Percentiles rank a stretch among this genome's conserved stretches.
These are phyloP conservation scores for Phoenicopterus ruber DNA, from an alignment of 2,113 vertebrate species.

Conservation along the genomic window DNA sequence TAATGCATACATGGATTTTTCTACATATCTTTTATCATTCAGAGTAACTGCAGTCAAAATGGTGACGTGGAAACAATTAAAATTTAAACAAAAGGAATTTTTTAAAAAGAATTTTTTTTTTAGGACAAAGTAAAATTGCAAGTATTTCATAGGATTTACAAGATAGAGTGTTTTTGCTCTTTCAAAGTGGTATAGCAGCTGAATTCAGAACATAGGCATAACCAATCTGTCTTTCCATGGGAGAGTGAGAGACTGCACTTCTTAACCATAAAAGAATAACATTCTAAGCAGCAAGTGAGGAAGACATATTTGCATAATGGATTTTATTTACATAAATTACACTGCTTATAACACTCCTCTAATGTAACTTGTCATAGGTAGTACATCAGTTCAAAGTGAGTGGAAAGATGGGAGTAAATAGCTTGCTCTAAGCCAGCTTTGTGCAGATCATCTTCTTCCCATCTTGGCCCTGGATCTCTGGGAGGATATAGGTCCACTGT, in stretches of 20 bases:
- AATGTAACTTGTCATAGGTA: constrained; percentile 16
- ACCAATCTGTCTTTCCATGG: constrained; percentile 37
- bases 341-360: constrained; percentile 27
- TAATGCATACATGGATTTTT: constrained; percentile 23
- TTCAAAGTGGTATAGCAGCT: constrained; percentile 42
- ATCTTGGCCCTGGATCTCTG: background rate
- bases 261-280: constrained; percentile 58
- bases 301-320: constrained; percentile 57
- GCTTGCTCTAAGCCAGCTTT: background rate
- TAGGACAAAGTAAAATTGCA: background rate
- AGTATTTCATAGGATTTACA: constrained; percentile 34
- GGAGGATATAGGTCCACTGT: background rate
- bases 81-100: constrained; percentile 42
- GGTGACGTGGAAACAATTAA: constrained; percentile 25
- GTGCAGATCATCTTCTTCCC: background rate
- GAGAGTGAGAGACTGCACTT: constrained; percentile 32
- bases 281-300: constrained; percentile 53
- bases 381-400: background rate
- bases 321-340: constrained; percentile 65
- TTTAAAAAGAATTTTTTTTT: background rate
- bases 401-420: background rate
- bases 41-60: background rate
- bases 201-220: constrained; percentile 50
- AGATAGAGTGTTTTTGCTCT: background rate
- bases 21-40: background rate